Evolutionary conservation across 2,797 vertebrate species (phyloP).

Genomic region (Myoxocephalus aenaeus): DNA sequence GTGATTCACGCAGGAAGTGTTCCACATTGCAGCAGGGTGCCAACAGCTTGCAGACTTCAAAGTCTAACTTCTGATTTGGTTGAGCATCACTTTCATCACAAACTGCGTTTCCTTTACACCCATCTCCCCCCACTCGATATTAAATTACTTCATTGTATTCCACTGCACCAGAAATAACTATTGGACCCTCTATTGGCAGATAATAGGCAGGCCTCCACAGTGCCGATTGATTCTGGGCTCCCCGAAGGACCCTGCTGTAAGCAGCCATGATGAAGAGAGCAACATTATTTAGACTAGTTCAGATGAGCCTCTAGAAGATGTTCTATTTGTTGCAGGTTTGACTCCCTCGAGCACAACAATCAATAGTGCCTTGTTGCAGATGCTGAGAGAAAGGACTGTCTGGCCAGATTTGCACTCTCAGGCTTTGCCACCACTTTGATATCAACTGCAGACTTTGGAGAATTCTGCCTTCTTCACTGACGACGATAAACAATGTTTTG

Average conservation of each 20-base stretch:
- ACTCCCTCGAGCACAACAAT: slow-evolving; percentile 67
- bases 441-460: slow-evolving; percentile 42
- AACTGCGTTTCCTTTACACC: slow-evolving; percentile 36
- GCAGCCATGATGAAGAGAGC: slow-evolving; percentile 75
- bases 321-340: slow-evolving; percentile 69
- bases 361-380: slow-evolving; percentile 70
- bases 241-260: slow-evolving; percentile 60
- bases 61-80: slow-evolving; percentile 44
- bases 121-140: slow-evolving; percentile 39
- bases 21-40: slow-evolving; percentile 38
- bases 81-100: slow-evolving; percentile 37
- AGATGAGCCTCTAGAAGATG: slow-evolving; percentile 61
- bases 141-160: slow-evolving; percentile 55
- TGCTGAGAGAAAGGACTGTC: slow-evolving; percentile 48
- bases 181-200: slow-evolving; percentile 64
- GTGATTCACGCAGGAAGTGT: slow-evolving; percentile 53
- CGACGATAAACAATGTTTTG: slow-evolving; percentile 47
- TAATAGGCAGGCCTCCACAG: slow-evolving; percentile 71
- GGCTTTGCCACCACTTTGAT: slow-evolving; percentile 42
- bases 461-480: slow-evolving; percentile 32
- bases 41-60: slow-evolving; percentile 49
- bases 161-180: slow-evolving; percentile 56
- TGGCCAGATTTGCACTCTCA: slow-evolving; percentile 53
- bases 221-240: slow-evolving; percentile 72
- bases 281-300: slow-evolving; percentile 80